Conservation (phyloP, 2,888 invertebrate genomes). For the Xylota segnis region DNA sequence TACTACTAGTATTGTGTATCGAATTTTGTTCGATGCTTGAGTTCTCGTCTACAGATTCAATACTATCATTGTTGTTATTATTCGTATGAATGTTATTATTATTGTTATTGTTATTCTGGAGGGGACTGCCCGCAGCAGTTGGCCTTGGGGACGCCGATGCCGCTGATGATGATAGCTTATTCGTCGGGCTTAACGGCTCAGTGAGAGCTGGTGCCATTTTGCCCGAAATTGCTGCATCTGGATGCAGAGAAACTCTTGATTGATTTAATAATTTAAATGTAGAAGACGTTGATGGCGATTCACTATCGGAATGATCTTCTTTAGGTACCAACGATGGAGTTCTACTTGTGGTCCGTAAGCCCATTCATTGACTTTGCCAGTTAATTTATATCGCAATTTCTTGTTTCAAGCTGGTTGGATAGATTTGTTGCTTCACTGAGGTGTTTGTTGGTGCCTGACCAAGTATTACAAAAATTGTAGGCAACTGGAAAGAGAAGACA, state of each 20-base stretch:
- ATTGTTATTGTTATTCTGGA: conserved; percentile 65
- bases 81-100: conserved; percentile 70
- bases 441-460: not conserved
- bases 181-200: conserved; percentile 87
- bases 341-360: conserved; percentile 61
- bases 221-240: conserved; percentile 78
- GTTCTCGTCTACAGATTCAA: conserved; percentile 44
- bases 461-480: not conserved
- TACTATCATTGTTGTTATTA: conserved; percentile 78
- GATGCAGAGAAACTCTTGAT: conserved; percentile 50
- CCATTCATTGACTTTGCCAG: conserved; percentile 71
- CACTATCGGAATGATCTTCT: conserved; percentile 45
- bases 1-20: conserved; percentile 24
- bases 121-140: conserved; percentile 62
- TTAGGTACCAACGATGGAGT: conserved; percentile 40
- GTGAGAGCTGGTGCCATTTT: conserved; percentile 97
- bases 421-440: too few species aligned
- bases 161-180: conserved; percentile 83
- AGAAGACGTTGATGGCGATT: conserved; percentile 42
- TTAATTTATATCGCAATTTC: conserved; percentile 52
- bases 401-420: not conserved
- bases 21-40: conserved; percentile 39
- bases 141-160: conserved; percentile 84
- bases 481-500: not conserved
- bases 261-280: conserved; percentile 16